Evolutionary conservation across 1,140 invertebrate species (phyloP).

Genomic region (Daktulosphaira vitifoliae): DNA sequence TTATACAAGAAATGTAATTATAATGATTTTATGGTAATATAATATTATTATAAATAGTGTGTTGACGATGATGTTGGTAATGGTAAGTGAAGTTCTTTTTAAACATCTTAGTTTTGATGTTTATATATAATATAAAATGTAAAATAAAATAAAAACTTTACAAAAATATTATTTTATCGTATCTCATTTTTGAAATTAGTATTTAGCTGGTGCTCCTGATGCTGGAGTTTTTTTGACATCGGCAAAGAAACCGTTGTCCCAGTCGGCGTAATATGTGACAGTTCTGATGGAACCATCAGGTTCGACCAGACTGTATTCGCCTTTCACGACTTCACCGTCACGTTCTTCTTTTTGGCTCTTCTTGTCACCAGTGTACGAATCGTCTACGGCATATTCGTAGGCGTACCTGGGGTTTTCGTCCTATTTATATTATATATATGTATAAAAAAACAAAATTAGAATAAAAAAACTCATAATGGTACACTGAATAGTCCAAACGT

Average conservation of each 20-base stretch:
- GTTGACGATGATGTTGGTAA: no score
- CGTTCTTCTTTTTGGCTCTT: constrained; percentile 57
- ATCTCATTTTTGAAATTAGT: not conserved
- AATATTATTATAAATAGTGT: no score
- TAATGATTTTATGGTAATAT: no score
- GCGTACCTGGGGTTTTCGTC: constrained; percentile 47
- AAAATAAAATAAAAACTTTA: not conserved
- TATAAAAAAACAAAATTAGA: no score
- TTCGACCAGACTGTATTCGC: constrained; percentile 66
- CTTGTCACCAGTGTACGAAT: constrained; percentile 53
- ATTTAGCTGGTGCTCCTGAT: constrained; percentile 25
- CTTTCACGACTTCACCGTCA: constrained; percentile 52
- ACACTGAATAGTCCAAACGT: no score
- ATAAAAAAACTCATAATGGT: no score
- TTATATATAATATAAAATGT: no score
- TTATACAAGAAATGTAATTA: no score
- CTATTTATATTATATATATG: constrained; percentile 41
- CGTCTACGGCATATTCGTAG: constrained; percentile 48
- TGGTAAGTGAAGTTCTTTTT: no score
- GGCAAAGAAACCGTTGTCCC: constrained; percentile 67
- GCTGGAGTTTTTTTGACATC: constrained; percentile 45
- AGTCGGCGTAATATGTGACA: constrained; percentile 68
- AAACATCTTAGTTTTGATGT: no score
- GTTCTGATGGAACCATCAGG: constrained; percentile 67
- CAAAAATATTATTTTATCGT: not conserved